These are phyloP conservation scores for Monopterus albus DNA, from an alignment of 2,113 vertebrate species.

Conservation along the genomic window DNA sequence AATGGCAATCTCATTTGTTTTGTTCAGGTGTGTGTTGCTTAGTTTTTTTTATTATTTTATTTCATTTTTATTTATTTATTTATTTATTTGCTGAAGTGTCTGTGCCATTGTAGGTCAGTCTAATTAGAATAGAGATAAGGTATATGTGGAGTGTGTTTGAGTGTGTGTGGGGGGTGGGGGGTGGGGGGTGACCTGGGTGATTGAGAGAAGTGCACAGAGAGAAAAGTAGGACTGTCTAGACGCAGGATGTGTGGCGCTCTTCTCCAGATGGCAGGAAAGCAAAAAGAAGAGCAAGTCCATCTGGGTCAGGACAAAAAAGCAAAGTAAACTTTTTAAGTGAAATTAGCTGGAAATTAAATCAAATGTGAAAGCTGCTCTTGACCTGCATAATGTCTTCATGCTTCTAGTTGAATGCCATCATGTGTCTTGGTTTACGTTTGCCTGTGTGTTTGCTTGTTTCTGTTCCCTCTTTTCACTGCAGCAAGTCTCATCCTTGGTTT, in stretches of 20 bases:
- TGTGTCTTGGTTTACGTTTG: constrained; percentile 45
- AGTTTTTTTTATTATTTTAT: constrained; percentile 46
- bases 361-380: constrained; percentile 27
- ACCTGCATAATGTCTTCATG: constrained; percentile 25
- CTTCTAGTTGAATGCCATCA: constrained; percentile 33
- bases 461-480: constrained; percentile 7
- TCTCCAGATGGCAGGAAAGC: constrained; percentile 49
- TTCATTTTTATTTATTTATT: constrained; percentile 45
- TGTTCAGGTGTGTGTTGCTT: constrained; percentile 82
- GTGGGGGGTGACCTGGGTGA: constrained; percentile 37
- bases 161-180: constrained; percentile 30
- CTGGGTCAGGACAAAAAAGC: constrained; percentile 41
- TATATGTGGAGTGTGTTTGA: constrained; percentile 25
- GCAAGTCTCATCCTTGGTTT: constrained; percentile 15
- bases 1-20: constrained; percentile 87
- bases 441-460: constrained; percentile 29
- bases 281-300: constrained; percentile 35
- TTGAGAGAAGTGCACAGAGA: constrained; percentile 58
- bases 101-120: constrained; percentile 75
- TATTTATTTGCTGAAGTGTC: constrained; percentile 62
- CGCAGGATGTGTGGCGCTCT: constrained; percentile 22
- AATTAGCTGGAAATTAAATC: constrained; percentile 37
- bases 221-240: constrained; percentile 57
- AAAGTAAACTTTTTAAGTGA: constrained; percentile 39
- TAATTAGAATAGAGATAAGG: constrained; percentile 62